These are phyloP conservation scores for Sminthurinus signatus DNA, from an alignment of 1,140 invertebrate genomes.

Conservation along the genomic window DNA sequence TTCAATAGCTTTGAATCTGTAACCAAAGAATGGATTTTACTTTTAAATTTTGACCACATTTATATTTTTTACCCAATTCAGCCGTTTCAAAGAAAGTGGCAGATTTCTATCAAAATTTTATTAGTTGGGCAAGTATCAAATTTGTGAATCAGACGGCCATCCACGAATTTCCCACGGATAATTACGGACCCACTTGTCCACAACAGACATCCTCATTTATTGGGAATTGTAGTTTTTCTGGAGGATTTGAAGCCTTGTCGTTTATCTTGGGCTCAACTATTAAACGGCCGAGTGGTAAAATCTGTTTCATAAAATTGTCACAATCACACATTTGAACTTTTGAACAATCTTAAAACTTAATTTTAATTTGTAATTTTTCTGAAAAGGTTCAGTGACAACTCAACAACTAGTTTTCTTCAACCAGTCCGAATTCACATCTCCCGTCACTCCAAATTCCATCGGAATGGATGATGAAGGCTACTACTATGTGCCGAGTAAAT, in stretches of 20 bases:
- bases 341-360: too few species aligned
- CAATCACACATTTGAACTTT: neutral
- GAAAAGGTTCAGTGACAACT: neutral
- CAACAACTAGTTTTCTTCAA: neutral
- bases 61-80: neutral
- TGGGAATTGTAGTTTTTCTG: constrained; percentile 18
- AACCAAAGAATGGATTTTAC: too few species aligned
- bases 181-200: constrained; percentile 6
- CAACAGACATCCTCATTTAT: neutral
- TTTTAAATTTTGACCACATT: too few species aligned
- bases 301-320: neutral
- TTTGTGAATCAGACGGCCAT: neutral
- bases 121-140: constrained; percentile 1
- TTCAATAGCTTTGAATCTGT: too few species aligned
- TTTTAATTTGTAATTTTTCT: neutral
- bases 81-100: neutral
- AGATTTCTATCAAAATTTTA: constrained; percentile 13
- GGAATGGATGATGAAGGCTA: constrained; percentile 3
- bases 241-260: constrained; percentile 12
- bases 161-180: constrained; percentile 22
- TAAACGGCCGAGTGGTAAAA: constrained; percentile 3
- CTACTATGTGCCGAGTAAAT: constrained; percentile 14
- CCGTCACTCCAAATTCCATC: neutral
- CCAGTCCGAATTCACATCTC: constrained; percentile 13
- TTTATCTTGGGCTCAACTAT: constrained; percentile 10